Percentiles rank a stretch among this genome's conserved stretches.
Evolutionary conservation across 1,140 invertebrate genomes (phyloP).

Genomic region (Phymastichus coffea): DNA sequence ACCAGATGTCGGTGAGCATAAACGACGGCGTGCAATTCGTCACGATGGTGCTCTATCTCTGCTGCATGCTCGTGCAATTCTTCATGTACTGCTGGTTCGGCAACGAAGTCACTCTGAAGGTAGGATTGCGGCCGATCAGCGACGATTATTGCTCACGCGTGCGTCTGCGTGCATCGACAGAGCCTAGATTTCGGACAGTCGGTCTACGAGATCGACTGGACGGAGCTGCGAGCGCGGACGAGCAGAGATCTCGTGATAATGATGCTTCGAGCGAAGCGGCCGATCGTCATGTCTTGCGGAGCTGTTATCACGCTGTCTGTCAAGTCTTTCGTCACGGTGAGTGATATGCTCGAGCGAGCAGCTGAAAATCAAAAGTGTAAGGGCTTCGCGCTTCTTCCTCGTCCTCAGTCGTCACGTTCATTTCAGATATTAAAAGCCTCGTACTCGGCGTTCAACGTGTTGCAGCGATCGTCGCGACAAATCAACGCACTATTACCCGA

Average conservation of each 20-base stretch:
- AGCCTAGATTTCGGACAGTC: background rate
- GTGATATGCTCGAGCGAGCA: too few species aligned
- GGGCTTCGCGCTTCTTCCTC: too few species aligned
- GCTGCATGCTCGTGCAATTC: slow-evolving; percentile 36
- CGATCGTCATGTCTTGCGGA: background rate
- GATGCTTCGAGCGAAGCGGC: background rate
- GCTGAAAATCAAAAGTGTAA: too few species aligned
- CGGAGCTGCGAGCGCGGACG: background rate
- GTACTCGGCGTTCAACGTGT: background rate
- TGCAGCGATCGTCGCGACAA: background rate
- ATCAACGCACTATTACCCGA: too few species aligned
- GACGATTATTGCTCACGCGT: too few species aligned
- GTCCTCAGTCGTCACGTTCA: too few species aligned
- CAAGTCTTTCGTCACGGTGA: background rate
- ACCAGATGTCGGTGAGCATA: slow-evolving; percentile 39
- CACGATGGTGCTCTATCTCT: background rate
- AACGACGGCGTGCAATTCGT: slow-evolving; percentile 48
- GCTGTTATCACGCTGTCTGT: background rate
- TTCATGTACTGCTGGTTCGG: slow-evolving; percentile 61
- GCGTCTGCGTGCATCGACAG: background rate
- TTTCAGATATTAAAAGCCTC: background rate
- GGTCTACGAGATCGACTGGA: background rate
- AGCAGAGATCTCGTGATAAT: background rate
- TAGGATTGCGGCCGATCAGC: too few species aligned
- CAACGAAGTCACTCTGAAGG: slow-evolving; percentile 58